Conservation (phyloP, 1,140 invertebrate species). For the Leptinotarsa undecemlineata region DNA sequence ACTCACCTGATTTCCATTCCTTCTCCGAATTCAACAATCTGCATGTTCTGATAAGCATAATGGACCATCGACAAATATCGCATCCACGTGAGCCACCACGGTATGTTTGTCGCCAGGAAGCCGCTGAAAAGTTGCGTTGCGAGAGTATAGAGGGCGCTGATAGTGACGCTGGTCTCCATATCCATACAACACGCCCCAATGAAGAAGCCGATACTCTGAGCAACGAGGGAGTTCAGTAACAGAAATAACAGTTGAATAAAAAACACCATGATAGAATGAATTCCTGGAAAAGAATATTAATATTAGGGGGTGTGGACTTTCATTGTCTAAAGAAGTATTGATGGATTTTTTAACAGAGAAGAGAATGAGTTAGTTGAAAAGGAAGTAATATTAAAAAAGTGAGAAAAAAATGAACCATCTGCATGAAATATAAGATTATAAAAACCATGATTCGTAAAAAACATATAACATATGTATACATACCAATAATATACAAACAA, state of each 20-base stretch:
- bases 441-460: too few species aligned
- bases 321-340: too few species aligned
- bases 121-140: conserved; percentile 82
- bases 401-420: too few species aligned
- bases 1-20: conserved; percentile 71
- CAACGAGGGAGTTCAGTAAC: conserved; percentile 76
- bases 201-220: conserved; percentile 84
- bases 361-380: too few species aligned
- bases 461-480: too few species aligned
- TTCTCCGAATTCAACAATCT: conserved; percentile 79
- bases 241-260: conserved; percentile 73
- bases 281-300: conserved; percentile 46
- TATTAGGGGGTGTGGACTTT: too few species aligned
- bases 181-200: conserved; percentile 81
- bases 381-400: too few species aligned
- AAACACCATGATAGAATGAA: conserved; percentile 67
- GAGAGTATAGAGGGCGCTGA: conserved; percentile 79
- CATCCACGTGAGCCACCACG: conserved; percentile 79
- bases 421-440: too few species aligned
- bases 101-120: conserved; percentile 78
- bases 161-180: conserved; percentile 79
- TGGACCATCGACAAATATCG: conserved; percentile 80
- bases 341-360: too few species aligned
- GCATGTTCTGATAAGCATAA: conserved; percentile 86
- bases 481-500: too few species aligned